Base-by-base conservation (phyloP, 2,113 vertebrate species). In the Rhombomys opimus region DNA sequence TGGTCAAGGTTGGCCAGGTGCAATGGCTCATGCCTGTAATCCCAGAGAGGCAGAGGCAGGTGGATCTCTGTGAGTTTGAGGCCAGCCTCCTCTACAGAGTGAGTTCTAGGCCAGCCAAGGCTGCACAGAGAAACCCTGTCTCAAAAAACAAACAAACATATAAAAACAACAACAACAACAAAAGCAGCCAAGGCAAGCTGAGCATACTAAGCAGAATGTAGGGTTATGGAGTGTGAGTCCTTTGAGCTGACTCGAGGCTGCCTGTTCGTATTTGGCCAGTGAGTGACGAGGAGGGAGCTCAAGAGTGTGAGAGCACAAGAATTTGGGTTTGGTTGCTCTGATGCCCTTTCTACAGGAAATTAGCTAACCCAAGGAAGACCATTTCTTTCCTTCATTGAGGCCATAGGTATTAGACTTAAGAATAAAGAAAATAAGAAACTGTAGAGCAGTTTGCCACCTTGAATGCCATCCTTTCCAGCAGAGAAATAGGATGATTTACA, bases 321-420 rank as follows among this genome's bases (percentile, higher is more conserved):
- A 73, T 78, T 95, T 97, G 78, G 14, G 0, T 32, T 93, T 87
- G 50, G 61, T 81, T 95, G 41, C 17, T 93, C 57, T 32, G 41
- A 68, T 54, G 10, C 38, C 5, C 12, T 54, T 7, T 61, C 18
- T 72, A 11, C 30, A 87, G 9, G 17, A 63, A 46, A 27, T 90
- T 84, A 7, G 1, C 76, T 90, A 70, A 80, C 27, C 15, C 35
- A 63, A 57, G 46, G n/a, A 59, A 46, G 9, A 35, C 12, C 20
- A n/a, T 17, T 81, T 12, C 4, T 77, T 68, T 25, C 77, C 27
- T 22, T 75, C 41, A 77, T 30, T 35, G 68, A 70, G 35, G 8
- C n/a, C 30, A 27, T 30, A 93, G 77, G 41, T 77, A 15, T 87
- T 30, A 91, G 87, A 61, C 68, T 15, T 50, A 93, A 35, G 63